Base-by-base conservation (phyloP, 1,140 invertebrate species). In the Procambarus clarkii region DNA sequence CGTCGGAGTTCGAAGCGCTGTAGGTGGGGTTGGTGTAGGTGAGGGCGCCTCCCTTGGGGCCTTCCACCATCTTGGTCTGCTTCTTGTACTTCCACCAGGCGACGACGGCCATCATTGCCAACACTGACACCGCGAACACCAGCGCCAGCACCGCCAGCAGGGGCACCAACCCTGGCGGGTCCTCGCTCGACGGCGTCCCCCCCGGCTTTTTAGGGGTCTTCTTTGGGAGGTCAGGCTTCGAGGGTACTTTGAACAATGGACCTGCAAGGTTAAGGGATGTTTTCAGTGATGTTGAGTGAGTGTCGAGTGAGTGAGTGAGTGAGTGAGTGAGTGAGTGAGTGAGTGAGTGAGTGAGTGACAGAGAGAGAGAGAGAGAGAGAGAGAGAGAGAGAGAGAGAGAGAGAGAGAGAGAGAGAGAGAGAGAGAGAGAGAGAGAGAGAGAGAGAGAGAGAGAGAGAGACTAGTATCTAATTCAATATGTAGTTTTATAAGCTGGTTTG, bases 1-100 rank as follows among this genome's bases (percentile, higher is more conserved):
- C 95, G 86, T 95, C 95, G 82, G 95, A 95, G 92, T 95, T 95
- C 0, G 96, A 96, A n/a, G 96, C 95, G 93, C 96, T 96, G 93
- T 97, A 97, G 93, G 97, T 97, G 1, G 97, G 97, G 95, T 97
- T 97, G 2, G 97, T 96, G 94, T 97, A 97, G 0, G 96, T 97
- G 82, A 97, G 94, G 0, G 96, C 96, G 74, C 96, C 96, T 87
- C 96, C 95, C 84, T 96, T 95, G 80, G 95, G 95, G 11, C 95
- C 95, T 24, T 93, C 90, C 77, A 96, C 95, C 34, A 95, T 94
- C 88, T 96, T 96, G 79, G 96, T 96, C 93, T 96, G 95, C 60
- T 94, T 94, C 90, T 95, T 95, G 77, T 95, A 95, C 87, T 95
- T 96, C 64, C 95, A 95, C 93, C 94, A 95, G 11, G 81, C 83